A percentile compares a stretch with the other conserved stretches of the same genome.
Conservation (phyloP, 2,888 invertebrate genomes). For the Copidosoma aretas region DNA sequence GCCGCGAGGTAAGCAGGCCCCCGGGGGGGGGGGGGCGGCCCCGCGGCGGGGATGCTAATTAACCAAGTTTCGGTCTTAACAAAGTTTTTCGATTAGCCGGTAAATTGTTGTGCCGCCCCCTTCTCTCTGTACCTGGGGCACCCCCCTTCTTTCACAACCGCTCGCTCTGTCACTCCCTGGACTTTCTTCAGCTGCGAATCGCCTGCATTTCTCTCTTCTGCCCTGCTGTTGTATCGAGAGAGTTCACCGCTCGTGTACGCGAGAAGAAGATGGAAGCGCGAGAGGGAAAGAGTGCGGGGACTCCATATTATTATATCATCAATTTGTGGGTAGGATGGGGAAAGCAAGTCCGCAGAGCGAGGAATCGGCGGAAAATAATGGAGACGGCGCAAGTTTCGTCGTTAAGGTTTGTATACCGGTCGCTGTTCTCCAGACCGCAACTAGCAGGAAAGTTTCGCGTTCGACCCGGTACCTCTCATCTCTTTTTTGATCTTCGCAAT, state of each 20-base stretch:
- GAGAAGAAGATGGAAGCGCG: neutral
- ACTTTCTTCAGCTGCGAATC: too few relatives aligned
- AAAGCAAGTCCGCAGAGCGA: slow-evolving; percentile 19
- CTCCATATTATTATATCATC: slow-evolving; percentile 45
- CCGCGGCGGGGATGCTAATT: slow-evolving; percentile 60
- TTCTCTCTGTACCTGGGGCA: slow-evolving; percentile 1
- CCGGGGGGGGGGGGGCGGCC: neutral
- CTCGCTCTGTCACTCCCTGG: too few relatives aligned
- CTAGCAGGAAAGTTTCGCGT: neutral
- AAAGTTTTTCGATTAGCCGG: slow-evolving; percentile 62
- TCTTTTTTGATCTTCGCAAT: too few relatives aligned
- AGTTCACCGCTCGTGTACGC: neutral
- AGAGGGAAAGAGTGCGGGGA: slow-evolving; percentile 24
- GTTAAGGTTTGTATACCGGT: slow-evolving; percentile 45
- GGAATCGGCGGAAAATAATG: slow-evolving; percentile 53
- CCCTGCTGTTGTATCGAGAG: neutral
- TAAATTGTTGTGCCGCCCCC: slow-evolving; percentile 55
- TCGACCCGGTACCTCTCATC: too few relatives aligned
- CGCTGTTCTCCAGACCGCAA: neutral
- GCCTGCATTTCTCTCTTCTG: too few relatives aligned
- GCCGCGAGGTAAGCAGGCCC: slow-evolving; percentile 52
- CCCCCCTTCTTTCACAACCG: too few relatives aligned
- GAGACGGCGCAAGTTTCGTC: slow-evolving; percentile 51
- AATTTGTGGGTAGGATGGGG: slow-evolving; percentile 26
- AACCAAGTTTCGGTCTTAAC: slow-evolving; percentile 60